Conservation (phyloP, 2,113 vertebrate genomes). For the Lathamus discolor region DNA sequence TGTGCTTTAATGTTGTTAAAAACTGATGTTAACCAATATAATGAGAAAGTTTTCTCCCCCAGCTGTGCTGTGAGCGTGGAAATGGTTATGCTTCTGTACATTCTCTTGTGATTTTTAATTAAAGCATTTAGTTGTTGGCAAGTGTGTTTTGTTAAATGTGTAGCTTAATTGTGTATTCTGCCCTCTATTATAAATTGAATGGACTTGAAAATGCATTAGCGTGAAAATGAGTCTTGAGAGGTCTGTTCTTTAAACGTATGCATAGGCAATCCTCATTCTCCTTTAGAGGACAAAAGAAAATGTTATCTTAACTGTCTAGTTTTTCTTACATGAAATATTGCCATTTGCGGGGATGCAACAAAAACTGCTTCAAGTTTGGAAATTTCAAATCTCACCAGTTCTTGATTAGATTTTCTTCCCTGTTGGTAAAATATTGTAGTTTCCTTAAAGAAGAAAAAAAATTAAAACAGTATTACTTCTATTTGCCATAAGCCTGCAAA, state of each 20-base stretch:
- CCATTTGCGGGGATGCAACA: slow-evolving; percentile 2
- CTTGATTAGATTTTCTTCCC: background rate
- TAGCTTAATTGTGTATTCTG: slow-evolving; percentile 73
- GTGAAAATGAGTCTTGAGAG: slow-evolving; percentile 67
- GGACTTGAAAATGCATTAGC: slow-evolving; percentile 60
- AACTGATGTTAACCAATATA: background rate
- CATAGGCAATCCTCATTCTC: background rate
- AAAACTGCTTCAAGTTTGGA: background rate
- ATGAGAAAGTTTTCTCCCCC: slow-evolving; percentile 10
- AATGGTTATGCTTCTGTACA: slow-evolving; percentile 47
- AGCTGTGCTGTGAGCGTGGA: background rate
- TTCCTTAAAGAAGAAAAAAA: background rate
- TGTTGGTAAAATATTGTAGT: background rate
- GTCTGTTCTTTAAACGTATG: slow-evolving; percentile 45
- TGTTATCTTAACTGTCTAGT: slow-evolving; percentile 39
- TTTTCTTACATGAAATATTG: background rate
- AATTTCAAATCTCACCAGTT: background rate
- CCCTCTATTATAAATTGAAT: slow-evolving; percentile 66
- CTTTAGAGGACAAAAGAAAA: slow-evolving; percentile 57
- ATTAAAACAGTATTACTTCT: background rate
- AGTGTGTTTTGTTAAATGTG: slow-evolving; percentile 61
- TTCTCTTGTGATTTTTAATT: slow-evolving; percentile 68
- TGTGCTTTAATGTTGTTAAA: background rate
- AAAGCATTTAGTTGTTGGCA: slow-evolving; percentile 68
- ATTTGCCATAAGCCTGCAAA: background rate